These are phyloP conservation scores for Tachycineta bicolor DNA, from an alignment of 2,113 vertebrate genomes.

Conservation along the genomic window DNA sequence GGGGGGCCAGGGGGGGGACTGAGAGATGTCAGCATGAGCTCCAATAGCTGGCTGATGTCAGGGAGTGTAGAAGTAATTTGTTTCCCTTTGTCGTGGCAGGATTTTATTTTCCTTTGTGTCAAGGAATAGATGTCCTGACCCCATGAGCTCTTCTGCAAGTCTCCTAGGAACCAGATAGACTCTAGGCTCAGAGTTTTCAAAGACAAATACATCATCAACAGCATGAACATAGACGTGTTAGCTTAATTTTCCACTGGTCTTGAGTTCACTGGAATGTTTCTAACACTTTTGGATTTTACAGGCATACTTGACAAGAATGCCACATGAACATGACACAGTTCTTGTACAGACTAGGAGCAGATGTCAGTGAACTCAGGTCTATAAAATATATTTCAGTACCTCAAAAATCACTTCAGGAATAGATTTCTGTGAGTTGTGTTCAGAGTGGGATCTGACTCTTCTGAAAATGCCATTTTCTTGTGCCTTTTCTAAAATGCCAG, in stretches of 20 bases:
- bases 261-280: slow-evolving; percentile 33
- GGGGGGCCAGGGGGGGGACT: background rate
- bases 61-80: background rate
- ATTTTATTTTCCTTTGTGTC: background rate
- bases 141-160: background rate
- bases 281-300: slow-evolving; percentile 7
- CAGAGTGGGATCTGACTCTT: background rate
- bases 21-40: background rate
- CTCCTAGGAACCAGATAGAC: background rate
- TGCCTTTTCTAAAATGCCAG: slow-evolving; percentile 54
- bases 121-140: background rate
- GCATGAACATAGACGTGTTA: slow-evolving; percentile 5
- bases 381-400: slow-evolving; percentile 6
- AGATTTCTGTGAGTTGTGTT: background rate
- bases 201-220: background rate
- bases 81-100: background rate
- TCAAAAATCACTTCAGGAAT: background rate
- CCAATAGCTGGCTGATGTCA: background rate
- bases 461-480: slow-evolving; percentile 8
- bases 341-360: slow-evolving; percentile 42
- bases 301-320: slow-evolving; percentile 12
- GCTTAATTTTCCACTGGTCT: background rate
- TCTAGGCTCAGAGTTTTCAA: background rate
- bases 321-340: background rate
- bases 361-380: slow-evolving; percentile 40